Percentiles rank a stretch among this genome's conserved stretches.
These are phyloP conservation scores for Drosophila monieri DNA, from an alignment of 2,888 invertebrate genomes.

Conservation along the genomic window DNA sequence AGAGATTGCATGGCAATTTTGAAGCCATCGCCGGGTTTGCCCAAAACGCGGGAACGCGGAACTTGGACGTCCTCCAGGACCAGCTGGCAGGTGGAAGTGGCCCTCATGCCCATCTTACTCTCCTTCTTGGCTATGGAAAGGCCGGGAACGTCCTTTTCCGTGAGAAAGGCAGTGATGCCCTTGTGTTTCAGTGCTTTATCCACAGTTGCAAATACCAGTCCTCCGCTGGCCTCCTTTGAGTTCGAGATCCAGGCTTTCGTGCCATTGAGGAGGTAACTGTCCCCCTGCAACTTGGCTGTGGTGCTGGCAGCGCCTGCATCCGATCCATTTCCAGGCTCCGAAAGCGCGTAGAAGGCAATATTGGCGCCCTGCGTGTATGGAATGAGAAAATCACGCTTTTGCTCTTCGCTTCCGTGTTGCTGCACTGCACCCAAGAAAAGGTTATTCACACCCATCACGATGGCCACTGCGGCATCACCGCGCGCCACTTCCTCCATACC, in stretches of 20 bases:
- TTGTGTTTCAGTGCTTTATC: slow-evolving; percentile 90
- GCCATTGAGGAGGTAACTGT: slow-evolving; percentile 90
- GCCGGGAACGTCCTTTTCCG: slow-evolving; percentile 91
- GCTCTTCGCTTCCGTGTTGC: slow-evolving; percentile 90
- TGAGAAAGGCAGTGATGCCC: slow-evolving; percentile 93
- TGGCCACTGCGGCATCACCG: slow-evolving; percentile 94
- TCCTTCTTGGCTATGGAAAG: slow-evolving; percentile 95
- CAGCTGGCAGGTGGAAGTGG: slow-evolving; percentile 94
- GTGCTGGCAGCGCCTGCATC: slow-evolving; percentile 98
- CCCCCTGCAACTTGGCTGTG: slow-evolving; percentile 88
- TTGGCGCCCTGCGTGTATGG: slow-evolving; percentile 89
- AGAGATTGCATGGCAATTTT: slow-evolving; percentile 97
- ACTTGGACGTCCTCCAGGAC: slow-evolving; percentile 95
- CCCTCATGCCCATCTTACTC: slow-evolving; percentile 92
- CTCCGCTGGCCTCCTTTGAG: slow-evolving; percentile 92
- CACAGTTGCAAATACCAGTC: slow-evolving; percentile 94
- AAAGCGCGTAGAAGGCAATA: slow-evolving; percentile 96
- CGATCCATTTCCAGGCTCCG: slow-evolving; percentile 96
- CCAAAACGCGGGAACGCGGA: slow-evolving; percentile 91
- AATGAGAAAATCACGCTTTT: slow-evolving; percentile 90
- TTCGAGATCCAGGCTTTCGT: slow-evolving; percentile 97
- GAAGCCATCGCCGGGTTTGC: slow-evolving; percentile 93
- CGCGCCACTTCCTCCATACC: slow-evolving; percentile 96
- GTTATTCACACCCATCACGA: slow-evolving; percentile 97
- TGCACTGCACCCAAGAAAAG: slow-evolving; percentile 93